Conservation (phyloP, 2,113 vertebrate genomes). For the Butastur rufipennis region DNA sequence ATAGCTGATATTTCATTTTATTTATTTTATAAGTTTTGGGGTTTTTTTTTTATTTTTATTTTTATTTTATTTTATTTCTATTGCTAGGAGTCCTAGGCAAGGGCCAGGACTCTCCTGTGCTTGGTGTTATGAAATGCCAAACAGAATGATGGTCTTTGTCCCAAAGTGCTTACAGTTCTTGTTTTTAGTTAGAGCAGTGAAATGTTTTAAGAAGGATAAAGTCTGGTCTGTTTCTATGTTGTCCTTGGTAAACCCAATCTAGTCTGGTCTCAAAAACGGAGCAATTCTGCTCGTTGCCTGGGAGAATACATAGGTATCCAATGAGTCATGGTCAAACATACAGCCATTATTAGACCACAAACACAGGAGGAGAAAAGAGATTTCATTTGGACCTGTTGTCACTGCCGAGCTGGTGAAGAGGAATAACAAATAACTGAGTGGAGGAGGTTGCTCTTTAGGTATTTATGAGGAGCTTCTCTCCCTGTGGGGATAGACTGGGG, state of each 20-base stretch:
- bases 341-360: slow-evolving; percentile 66
- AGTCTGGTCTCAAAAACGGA: slow-evolving; percentile 62
- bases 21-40: not conserved
- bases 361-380: slow-evolving; percentile 59
- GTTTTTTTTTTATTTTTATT: not conserved
- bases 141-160: slow-evolving; percentile 45
- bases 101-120: not conserved
- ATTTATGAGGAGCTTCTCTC: slow-evolving; percentile 67
- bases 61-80: not conserved
- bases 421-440: slow-evolving; percentile 58
- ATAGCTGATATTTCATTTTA: not conserved
- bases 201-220: slow-evolving; percentile 52
- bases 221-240: slow-evolving; percentile 60
- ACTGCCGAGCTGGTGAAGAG: slow-evolving; percentile 40
- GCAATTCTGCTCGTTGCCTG: slow-evolving; percentile 62
- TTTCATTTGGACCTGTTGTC: slow-evolving; percentile 67
- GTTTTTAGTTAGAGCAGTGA: not conserved
- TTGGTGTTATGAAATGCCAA: slow-evolving; percentile 15
- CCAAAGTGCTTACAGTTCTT: slow-evolving; percentile 8
- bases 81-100: not conserved
- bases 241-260: slow-evolving; percentile 62
- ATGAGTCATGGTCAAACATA: slow-evolving; percentile 69
- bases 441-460: slow-evolving; percentile 62
- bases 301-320: slow-evolving; percentile 70
- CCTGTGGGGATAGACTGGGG: slow-evolving; percentile 47